A percentile compares a stretch with the other conserved stretches of the same genome.
Evolutionary conservation across 2,888 invertebrate species (phyloP).

Genomic region (Agonopterix subpropinquella): DNA sequence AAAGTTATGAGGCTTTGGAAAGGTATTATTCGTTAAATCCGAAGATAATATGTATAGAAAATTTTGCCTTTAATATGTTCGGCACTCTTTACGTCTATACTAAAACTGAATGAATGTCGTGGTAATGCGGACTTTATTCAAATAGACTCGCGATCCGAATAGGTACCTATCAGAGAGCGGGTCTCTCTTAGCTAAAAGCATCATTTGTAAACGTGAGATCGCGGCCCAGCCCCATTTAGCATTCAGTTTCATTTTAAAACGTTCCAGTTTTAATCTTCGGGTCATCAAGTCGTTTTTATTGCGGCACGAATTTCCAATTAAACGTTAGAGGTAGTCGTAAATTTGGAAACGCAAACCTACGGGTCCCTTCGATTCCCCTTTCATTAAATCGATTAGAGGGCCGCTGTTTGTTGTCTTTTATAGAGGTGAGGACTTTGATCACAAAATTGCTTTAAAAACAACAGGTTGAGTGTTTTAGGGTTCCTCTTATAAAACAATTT

Average conservation of each 20-base stretch:
- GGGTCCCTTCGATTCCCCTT: conserved; percentile 58
- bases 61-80: too few species aligned
- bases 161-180: conserved; percentile 9
- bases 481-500: neutral
- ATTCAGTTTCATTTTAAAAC: conserved; percentile 36
- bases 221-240: conserved; percentile 28
- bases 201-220: conserved; percentile 35
- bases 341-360: conserved; percentile 59
- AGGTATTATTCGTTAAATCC: neutral
- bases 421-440: conserved; percentile 54
- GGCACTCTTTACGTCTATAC: neutral
- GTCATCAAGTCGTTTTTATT: conserved; percentile 65
- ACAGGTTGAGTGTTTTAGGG: conserved; percentile 26
- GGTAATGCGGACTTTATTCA: conserved; percentile 21
- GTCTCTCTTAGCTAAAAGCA: conserved; percentile 18
- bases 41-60: too few species aligned
- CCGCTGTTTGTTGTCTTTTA: conserved; percentile 55
- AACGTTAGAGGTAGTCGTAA: conserved; percentile 61
- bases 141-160: conserved; percentile 10
- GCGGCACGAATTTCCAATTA: conserved; percentile 65
- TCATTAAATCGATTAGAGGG: conserved; percentile 65
- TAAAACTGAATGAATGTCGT: conserved; percentile 6
- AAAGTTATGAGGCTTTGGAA: neutral
- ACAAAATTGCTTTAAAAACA: conserved; percentile 58
- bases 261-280: conserved; percentile 50